A percentile compares a stretch with the other conserved stretches of the same genome.
Conservation (phyloP, 2,888 invertebrate species). For the Lymantria monacha region DNA sequence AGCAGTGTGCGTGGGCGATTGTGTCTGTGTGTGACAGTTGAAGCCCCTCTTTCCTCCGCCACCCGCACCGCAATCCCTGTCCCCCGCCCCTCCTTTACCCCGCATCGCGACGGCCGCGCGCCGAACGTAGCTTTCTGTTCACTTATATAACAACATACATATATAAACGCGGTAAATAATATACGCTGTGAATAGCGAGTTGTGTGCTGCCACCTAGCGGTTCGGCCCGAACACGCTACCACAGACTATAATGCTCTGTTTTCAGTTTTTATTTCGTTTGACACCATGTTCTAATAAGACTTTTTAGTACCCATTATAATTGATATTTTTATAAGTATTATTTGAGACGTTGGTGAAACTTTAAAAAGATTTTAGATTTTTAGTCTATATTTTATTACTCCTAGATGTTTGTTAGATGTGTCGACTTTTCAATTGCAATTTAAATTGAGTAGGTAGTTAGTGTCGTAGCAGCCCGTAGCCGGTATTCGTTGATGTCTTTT, state of each 20-base stretch:
- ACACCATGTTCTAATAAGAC: slow-evolving; percentile 46
- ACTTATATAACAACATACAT: slow-evolving; percentile 78
- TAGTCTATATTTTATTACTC: not conserved
- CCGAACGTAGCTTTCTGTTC: slow-evolving; percentile 79
- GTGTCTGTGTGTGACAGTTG: slow-evolving; percentile 31
- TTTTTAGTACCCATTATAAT: slow-evolving; percentile 36
- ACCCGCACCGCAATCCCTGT: slow-evolving; percentile 28
- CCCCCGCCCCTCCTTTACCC: slow-evolving; percentile 14
- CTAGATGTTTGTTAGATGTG: not conserved
- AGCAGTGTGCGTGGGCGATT: slow-evolving; percentile 50
- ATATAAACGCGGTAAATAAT: slow-evolving; percentile 76
- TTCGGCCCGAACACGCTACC: slow-evolving; percentile 53
- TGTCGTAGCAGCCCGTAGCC: slow-evolving; percentile 37
- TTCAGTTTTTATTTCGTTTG: slow-evolving; percentile 60
- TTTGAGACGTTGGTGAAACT: slow-evolving; percentile 13
- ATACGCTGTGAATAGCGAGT: slow-evolving; percentile 75
- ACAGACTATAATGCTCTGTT: slow-evolving; percentile 57
- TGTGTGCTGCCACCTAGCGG: slow-evolving; percentile 81
- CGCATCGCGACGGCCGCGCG: slow-evolving; percentile 26
- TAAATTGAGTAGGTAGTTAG: slow-evolving; percentile 25
- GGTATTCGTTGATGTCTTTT: slow-evolving; percentile 50
- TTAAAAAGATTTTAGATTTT: slow-evolving; percentile 5
- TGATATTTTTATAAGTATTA: slow-evolving; percentile 4
- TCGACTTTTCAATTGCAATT: slow-evolving; percentile 22
- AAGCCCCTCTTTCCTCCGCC: slow-evolving; percentile 27